A percentile compares a stretch with the other conserved stretches of the same genome.
Evolutionary conservation across 2,797 vertebrate species (phyloP).

Genomic region (Cyprinella venusta): DNA sequence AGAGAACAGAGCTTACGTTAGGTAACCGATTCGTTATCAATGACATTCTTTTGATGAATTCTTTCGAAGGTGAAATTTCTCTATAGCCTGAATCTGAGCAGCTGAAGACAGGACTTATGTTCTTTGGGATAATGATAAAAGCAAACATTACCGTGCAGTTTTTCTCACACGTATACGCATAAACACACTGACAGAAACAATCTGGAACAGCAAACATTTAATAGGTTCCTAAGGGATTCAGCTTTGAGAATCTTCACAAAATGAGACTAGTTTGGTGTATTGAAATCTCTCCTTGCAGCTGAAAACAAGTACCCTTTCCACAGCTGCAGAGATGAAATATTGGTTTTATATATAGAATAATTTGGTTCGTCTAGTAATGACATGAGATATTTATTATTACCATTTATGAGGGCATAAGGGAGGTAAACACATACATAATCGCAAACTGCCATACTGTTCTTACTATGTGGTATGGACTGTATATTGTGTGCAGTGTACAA

Average conservation of each 20-base stretch:
- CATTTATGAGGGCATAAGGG: neutral
- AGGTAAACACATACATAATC: neutral
- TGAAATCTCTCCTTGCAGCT: slow-evolving; percentile 40
- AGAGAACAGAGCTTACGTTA: no score
- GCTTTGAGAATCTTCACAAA: slow-evolving; percentile 9
- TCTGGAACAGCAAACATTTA: slow-evolving; percentile 48
- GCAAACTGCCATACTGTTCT: neutral
- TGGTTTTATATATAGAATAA: slow-evolving; percentile 1
- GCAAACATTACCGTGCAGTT: slow-evolving; percentile 5
- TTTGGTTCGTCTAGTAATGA: slow-evolving; percentile 6
- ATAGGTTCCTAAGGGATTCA: slow-evolving; percentile 47
- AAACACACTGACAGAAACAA: slow-evolving; percentile 39
- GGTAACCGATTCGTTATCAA: neutral
- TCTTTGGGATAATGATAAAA: slow-evolving; percentile 35
- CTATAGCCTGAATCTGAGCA: slow-evolving; percentile 11
- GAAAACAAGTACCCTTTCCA: slow-evolving; percentile 26
- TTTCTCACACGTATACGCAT: slow-evolving; percentile 26
- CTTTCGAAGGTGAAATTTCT: neutral
- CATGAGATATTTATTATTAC: neutral
- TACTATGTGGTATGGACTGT: neutral
- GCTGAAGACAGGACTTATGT: slow-evolving; percentile 1
- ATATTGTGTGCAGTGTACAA: neutral
- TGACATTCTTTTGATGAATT: slow-evolving; percentile 9
- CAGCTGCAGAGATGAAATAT: slow-evolving; percentile 12
- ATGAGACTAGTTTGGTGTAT: slow-evolving; percentile 32